A percentile compares a stretch with the other conserved stretches of the same genome.
phyloP scores from a whole-genome alignment of 2,888 invertebrate species.

The Atherix ibis region DNA sequence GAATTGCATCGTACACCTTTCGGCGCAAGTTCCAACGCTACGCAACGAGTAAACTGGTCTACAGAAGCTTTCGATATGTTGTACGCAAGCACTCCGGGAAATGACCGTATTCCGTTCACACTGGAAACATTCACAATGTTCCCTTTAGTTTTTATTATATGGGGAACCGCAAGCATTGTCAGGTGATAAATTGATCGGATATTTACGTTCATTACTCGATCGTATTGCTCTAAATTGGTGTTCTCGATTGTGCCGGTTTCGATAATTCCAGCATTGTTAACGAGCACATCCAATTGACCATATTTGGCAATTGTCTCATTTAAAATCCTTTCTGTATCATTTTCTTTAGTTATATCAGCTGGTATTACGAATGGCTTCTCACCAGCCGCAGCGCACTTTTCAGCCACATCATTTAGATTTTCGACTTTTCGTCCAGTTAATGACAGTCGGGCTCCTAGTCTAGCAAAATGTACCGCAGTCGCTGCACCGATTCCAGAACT shows the following conservation, averaged over 20 bases:
- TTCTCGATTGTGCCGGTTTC: constrained; percentile 72
- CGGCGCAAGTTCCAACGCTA: constrained; percentile 69
- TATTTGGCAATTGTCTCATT: constrained; percentile 56
- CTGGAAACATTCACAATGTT: constrained; percentile 92
- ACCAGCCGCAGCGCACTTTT: constrained; percentile 35
- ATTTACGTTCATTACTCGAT: constrained; percentile 78
- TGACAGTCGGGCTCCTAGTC: constrained; percentile 44
- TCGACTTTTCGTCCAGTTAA: constrained; percentile 53
- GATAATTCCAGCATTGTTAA: constrained; percentile 82
- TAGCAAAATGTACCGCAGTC: constrained; percentile 50
- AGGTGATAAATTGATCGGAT: constrained; percentile 67
- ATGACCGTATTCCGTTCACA: constrained; percentile 79
- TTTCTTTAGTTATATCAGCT: constrained; percentile 57
- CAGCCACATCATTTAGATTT: constrained; percentile 46
- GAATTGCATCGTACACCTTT: constrained; percentile 79
- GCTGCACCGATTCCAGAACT: constrained; percentile 63
- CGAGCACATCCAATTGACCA: constrained; percentile 63
- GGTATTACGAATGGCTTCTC: constrained; percentile 40
- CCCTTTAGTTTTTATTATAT: constrained; percentile 70
- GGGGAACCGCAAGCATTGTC: constrained; percentile 75
- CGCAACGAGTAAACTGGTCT: constrained; percentile 88
- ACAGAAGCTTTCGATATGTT: constrained; percentile 85
- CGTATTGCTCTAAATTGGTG: constrained; percentile 73
- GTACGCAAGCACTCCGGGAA: constrained; percentile 81
- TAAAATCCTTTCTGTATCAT: constrained; percentile 57